These are phyloP conservation scores for Atta texana DNA, from an alignment of 1,140 invertebrate genomes.

Conservation along the genomic window DNA sequence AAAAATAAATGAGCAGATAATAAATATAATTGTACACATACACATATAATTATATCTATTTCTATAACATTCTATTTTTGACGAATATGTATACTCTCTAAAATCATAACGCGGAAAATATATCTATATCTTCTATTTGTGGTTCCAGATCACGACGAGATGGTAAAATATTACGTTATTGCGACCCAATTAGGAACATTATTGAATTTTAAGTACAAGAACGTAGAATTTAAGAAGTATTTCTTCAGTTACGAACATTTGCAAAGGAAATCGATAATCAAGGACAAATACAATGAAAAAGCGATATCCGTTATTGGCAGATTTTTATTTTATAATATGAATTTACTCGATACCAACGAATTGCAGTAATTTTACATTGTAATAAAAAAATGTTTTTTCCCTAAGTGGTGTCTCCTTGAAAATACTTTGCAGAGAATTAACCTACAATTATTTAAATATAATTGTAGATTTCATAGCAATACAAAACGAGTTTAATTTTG, in stretches of 20 bases:
- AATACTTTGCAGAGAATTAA: background rate
- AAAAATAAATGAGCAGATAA: background rate
- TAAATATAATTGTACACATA: too few species aligned
- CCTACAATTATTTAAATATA: background rate
- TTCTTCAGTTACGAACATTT: background rate
- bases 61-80: background rate
- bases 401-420: background rate
- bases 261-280: constrained; percentile 2
- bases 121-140: background rate
- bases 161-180: constrained; percentile 37
- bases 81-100: background rate
- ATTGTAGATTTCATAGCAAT: background rate
- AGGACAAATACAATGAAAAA: background rate
- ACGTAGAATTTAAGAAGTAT: constrained; percentile 20
- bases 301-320: background rate
- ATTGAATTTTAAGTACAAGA: constrained; percentile 57
- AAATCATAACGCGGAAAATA: constrained; percentile 3
- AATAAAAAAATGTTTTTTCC: background rate
- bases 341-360: background rate
- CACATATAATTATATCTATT: background rate
- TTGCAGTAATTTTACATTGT: background rate
- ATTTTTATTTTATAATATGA: constrained; percentile 8
- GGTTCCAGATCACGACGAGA: background rate
- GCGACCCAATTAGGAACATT: constrained; percentile 62
- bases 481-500: constrained; percentile 2